Base-by-base conservation (phyloP, 2,888 invertebrate genomes). In the Eupeodes luniger region DNA sequence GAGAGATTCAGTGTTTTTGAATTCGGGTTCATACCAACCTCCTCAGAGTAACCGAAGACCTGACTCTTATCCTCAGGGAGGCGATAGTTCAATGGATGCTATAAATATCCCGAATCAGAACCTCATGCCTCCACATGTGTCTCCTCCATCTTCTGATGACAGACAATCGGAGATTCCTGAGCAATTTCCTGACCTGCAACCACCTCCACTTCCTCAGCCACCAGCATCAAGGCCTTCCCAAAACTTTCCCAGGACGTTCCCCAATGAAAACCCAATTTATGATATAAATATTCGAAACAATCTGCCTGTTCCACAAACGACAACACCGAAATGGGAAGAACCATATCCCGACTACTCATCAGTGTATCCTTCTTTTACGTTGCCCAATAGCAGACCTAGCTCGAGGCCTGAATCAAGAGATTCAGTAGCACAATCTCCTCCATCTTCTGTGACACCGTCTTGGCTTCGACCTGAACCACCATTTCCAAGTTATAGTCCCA, bases 111-210 rank as follows among this genome's bases (percentile, higher is more conserved):
- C 85, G 7, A 86, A 55, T 47, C 59, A 61, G 14, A 53, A 81
- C 27, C 81, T 85, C 19, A 70, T 85, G 81, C 85, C 85, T 6
- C 85, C 85, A 11, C 55, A 85, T 90, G 9, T 81, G 85, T 47
- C 67, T 14, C 11, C 49, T 2, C 55, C 75, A 0, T 61, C 19
- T 12, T 12, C 40, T 7, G 83, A 79, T 40, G 70, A 83, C 19
- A 76, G 62, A 5, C 79, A 62, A 34, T 64, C 61, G 2, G 16
- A 57, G 6, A 40, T 70, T 49, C 78, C 81, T 19, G 70, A 85
- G 6, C 55, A 69, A n/a, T 44, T 40, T 47, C 77, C 81, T 10
- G 10, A 4, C 0, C 19, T 69, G 6, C 34, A 44, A 16, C 40
- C 69, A 5, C 40, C 7, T 6, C 51, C 69, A 69, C 5, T 7